Evolutionary conservation across 2,888 invertebrate genomes (phyloP), one percentile per base, ranked within the genome.

Genomic region (Parelbella ahira): DNA sequence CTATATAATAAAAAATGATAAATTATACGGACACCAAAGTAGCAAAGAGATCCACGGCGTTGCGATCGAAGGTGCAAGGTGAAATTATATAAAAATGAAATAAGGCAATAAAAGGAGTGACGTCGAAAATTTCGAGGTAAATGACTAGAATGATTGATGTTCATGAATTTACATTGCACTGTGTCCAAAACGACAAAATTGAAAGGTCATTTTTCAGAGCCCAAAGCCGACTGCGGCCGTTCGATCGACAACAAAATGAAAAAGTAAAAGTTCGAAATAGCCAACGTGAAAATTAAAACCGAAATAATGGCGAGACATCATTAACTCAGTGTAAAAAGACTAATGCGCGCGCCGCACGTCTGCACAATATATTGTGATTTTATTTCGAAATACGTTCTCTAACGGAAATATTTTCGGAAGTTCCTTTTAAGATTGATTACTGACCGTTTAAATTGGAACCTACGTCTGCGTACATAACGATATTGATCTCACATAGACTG

Each of bases 91-190:
- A 75, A 74, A 74, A 74, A 72, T 72, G 62, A 63, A 68, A 66
- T 67, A 65, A 68, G 62, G 70, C 68, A 76, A 73, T 74, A 69
- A 75, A 68, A 67, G 64, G 63, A 68, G 63, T 68, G 65, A 76
- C 70, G 74, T 71, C 61, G 60, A 78, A 70, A 75, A 72, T 75
- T 80, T 68, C 58, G 68, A 70, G 65, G 69, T 72, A 77, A 79
- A 76, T 68, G 81, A 78, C 74, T 68, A 54, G 67, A 66, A 69
- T 83, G 84, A 84, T 84, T 82, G 84, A 84, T 84, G 84, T 66
- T 63, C 67, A 54, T 68, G 63, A 74, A 81, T 54, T 50, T 53
- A 51, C 50, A 78, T 78, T 77, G 76, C 69, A 65, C 66, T 65
- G 59, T 62, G 68, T 65, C 65, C 66, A 71, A 71, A 70, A 71